A percentile compares a stretch with the other conserved stretches of the same genome.
These are phyloP conservation scores for Aphis craccivora DNA, from an alignment of 1,140 invertebrate species.

Conservation along the genomic window DNA sequence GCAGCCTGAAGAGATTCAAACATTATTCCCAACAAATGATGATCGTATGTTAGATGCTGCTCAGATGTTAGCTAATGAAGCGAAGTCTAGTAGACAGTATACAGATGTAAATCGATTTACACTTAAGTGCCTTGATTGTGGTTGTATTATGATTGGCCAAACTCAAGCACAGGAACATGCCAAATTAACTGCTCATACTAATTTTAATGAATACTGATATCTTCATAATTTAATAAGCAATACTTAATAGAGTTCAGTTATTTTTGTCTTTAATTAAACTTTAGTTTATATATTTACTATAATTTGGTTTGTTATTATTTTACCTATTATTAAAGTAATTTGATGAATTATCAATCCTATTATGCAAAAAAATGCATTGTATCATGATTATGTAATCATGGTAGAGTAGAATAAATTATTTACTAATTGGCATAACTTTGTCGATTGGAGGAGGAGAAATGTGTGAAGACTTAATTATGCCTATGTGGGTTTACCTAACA, in stretches of 20 bases:
- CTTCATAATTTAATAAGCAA: not conserved
- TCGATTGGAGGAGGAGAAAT: not conserved
- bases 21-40: slow-evolving; percentile 82
- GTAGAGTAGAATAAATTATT: not conserved
- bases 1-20: slow-evolving; percentile 71
- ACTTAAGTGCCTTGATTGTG: slow-evolving; percentile 82
- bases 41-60: slow-evolving; percentile 78
- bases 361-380: not conserved
- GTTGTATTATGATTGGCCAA: slow-evolving; percentile 77
- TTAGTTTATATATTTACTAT: not conserved
- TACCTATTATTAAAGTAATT: not conserved
- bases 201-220: slow-evolving; percentile 78
- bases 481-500: not conserved
- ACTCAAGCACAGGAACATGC: slow-evolving; percentile 84
- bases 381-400: not conserved
- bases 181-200: slow-evolving; percentile 81
- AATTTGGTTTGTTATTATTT: not conserved
- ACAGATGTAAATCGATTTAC: slow-evolving; percentile 89
- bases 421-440: not conserved
- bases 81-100: slow-evolving; percentile 84
- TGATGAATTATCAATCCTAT: not conserved
- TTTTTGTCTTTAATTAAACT: not conserved
- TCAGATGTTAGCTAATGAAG: slow-evolving; percentile 83
- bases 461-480: not conserved
- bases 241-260: not conserved